Evolutionary conservation across 2,888 invertebrate genomes (phyloP).

Genomic region (Eupithecia exiguata): DNA sequence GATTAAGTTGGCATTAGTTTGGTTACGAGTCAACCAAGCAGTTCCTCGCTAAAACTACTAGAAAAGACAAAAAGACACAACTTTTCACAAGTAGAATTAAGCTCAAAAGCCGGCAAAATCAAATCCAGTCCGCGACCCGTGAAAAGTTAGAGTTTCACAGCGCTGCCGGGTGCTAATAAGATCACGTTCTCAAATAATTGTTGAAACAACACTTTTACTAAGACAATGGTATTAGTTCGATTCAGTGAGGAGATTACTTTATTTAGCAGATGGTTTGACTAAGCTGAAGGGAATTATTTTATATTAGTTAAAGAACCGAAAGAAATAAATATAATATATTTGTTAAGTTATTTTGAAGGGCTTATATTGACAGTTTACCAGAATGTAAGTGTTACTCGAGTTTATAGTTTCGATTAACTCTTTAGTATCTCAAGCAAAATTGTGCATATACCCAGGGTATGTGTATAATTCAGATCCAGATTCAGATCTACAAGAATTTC

Average conservation of each 20-base stretch:
- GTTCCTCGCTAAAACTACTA: background rate
- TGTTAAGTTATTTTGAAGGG: background rate
- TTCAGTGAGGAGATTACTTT: constrained; percentile 25
- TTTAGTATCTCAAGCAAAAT: too few species aligned
- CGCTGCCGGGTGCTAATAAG: constrained; percentile 39
- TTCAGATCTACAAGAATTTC: too few species aligned
- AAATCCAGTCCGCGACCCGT: constrained; percentile 7
- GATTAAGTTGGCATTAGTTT: background rate
- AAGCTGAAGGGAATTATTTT: background rate
- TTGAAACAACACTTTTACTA: constrained; percentile 34
- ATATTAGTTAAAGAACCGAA: background rate
- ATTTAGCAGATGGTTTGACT: constrained; percentile 14
- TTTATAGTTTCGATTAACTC: too few species aligned
- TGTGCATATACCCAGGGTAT: too few species aligned
- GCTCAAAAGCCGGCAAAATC: constrained; percentile 2
- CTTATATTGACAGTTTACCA: background rate
- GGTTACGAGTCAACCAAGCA: background rate
- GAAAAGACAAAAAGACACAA: background rate
- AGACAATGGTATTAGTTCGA: constrained; percentile 34
- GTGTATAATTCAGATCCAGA: too few species aligned
- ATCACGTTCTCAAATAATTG: constrained; percentile 46
- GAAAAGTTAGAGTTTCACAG: constrained; percentile 12
- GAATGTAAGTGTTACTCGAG: background rate
- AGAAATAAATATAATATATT: background rate
- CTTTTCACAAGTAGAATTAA: background rate